Evolutionary conservation across 2,797 vertebrate species (phyloP).

Genomic region (Xyrichtys novacula): DNA sequence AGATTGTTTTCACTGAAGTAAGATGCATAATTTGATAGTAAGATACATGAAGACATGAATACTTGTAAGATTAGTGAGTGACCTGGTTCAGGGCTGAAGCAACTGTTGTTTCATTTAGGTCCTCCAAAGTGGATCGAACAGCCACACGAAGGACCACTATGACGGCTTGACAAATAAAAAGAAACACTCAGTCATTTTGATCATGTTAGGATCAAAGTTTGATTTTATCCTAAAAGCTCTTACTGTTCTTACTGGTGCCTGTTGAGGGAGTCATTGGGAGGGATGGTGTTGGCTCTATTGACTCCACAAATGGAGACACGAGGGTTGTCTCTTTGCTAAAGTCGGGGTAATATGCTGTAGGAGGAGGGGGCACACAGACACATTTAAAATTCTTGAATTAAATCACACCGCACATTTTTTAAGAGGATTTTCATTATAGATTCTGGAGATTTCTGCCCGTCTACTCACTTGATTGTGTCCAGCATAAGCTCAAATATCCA

Average conservation of each 20-base stretch:
- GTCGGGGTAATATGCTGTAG: background rate
- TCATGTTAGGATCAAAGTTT: background rate
- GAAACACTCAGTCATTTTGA: background rate
- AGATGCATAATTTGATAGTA: background rate
- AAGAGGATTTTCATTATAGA: too few species aligned
- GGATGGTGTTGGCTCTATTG: background rate
- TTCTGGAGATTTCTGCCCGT: background rate
- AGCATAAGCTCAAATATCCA: slow-evolving; percentile 50
- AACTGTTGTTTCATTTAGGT: slow-evolving; percentile 21
- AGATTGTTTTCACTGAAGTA: background rate
- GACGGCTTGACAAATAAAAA: slow-evolving; percentile 31
- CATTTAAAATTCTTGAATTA: background rate
- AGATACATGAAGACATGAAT: background rate
- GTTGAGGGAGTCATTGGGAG: fast-evolving
- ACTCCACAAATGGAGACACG: fast-evolving
- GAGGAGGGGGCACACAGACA: background rate
- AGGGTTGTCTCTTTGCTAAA: fast-evolving
- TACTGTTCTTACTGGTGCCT: background rate
- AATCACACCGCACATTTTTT: too few species aligned
- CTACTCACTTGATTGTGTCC: slow-evolving; percentile 61
- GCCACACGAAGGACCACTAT: slow-evolving; percentile 36
- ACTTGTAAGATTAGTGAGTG: background rate
- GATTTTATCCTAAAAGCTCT: background rate
- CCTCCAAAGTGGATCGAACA: slow-evolving; percentile 23
- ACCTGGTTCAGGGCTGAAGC: slow-evolving; percentile 21